Base-by-base conservation (phyloP, 2,888 invertebrate species). In the Papilio demoleus region DNA sequence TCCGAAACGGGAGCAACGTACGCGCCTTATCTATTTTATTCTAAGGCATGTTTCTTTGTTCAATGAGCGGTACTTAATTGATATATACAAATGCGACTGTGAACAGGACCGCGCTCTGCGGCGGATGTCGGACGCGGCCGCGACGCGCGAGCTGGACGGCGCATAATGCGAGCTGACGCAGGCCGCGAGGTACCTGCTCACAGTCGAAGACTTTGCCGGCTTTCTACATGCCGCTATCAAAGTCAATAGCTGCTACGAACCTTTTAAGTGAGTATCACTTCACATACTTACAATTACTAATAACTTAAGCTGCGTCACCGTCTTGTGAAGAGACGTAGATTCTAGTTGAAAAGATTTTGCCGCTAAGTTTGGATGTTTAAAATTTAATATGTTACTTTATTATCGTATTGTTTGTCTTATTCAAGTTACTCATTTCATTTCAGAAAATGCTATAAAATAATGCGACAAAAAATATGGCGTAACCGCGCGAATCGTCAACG, bases 161-260 rank as follows among this genome's bases (percentile, higher is more conserved):
- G 62, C 62, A n/a, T 62, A 62, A 62, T 62, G 45, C 62, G n/a
- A 62, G 31, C 62, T 62, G 22, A 31, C 5, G 62, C 62, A 62
- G 62, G 62, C 45, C 24, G 12, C 62, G 17, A 17, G 45, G 31
- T 11, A 31, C 62, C 42, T 62, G 31, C 45, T 45, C 27, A 19
- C 31, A 19, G 62, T 62, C 27, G 9, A 45, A n/a, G 27, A 53
- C 1, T 53, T 53, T 27, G n/a, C 53, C n/a, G 27, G 14, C 27
- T 53, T 53, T 8, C n/a, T 53, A 53, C 53, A 53, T 2, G 53
- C 53, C 24, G 27, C 53, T 8, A 53, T 53, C 2, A 53, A 53
- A 24, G n/a, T 53, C 1, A 27, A 53, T 5, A 27, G 27, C 8
- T 53, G 53, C n/a, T 53, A 53, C 12, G 53, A 53, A 8, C 6